phyloP scores from a whole-genome alignment of 2,113 vertebrate species.

The Chunga burmeisteri region DNA sequence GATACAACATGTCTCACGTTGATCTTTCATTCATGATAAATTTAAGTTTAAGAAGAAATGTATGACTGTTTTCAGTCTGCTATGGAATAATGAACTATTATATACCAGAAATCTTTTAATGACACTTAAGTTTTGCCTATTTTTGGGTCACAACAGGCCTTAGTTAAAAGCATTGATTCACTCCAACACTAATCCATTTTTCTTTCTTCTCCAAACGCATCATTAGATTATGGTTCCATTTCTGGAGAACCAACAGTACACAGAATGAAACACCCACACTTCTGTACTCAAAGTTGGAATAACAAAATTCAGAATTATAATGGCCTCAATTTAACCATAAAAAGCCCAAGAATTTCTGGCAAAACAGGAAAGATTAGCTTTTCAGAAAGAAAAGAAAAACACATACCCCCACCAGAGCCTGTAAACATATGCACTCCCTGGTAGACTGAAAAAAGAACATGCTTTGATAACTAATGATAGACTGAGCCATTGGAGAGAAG shows the following conservation, averaged over 20 bases:
- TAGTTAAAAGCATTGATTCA: background rate
- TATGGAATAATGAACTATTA: background rate
- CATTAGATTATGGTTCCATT: background rate
- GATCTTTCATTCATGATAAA: background rate
- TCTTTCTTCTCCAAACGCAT: background rate
- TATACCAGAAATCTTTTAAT: background rate
- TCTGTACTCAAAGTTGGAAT: background rate
- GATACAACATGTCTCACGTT: background rate
- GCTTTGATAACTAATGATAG: background rate
- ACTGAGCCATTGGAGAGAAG: background rate
- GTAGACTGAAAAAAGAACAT: background rate
- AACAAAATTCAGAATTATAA: background rate
- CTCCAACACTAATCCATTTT: background rate
- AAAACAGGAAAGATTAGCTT: background rate
- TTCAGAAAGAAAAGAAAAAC: background rate
- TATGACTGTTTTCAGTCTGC: background rate
- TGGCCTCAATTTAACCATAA: background rate
- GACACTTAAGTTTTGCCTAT: background rate
- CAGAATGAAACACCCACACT: background rate
- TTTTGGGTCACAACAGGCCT: background rate
- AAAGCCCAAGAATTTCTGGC: background rate
- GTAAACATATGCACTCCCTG: background rate
- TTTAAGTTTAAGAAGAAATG: background rate
- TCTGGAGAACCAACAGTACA: background rate
- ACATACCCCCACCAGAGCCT: background rate